Evolutionary conservation across 1,140 invertebrate species (phyloP), one percentile per base, ranked within the genome.

Genomic region (Tenebrio molitor): DNA sequence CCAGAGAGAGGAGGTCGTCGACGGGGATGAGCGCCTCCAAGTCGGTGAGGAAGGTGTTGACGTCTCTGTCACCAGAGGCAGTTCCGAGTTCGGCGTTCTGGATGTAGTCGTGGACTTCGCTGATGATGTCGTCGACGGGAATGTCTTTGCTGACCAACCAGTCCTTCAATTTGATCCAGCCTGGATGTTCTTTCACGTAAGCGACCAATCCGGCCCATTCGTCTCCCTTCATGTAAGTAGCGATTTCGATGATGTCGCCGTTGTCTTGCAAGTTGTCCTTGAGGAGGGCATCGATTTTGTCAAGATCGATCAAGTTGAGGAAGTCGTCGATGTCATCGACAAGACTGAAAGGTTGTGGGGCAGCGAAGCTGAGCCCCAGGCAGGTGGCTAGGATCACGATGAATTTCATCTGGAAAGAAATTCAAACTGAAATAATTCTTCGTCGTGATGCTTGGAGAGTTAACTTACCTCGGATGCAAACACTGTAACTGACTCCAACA

Each of bases 151-250:
- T n/a, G 39, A 17, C 75, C 75, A 42, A 65, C 65, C n/a, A n/a
- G 10, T 69, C 69, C 0, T 21, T 42, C 34, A 74, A 77, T 5
- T 21, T 29, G 25, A 70, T 65, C 39, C 75, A 71, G 72, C 41
- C 44, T 71, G 25, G 21, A 72, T 63, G 1, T 8, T 63, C 50
- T 12, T 8, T n/a, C 15, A 75, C 53, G 1, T 16, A 23, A 4
- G 25, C 64, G 0, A 77, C 75, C n/a, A 76, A 53, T 21, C 33
- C 71, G 10, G 65, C 46, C 73, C 74, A 77, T 62, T 77, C 76
- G 2, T 12, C 14, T 14, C 69, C 17, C 21, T 36, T 17, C 23
- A 72, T n/a, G 15, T 29, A 19, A 33, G 12, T 10, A 23, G n/a
- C 36, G 14, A 64, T 50, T 36, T 42, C 62, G 16, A 16, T 14